A percentile compares a stretch with the other conserved stretches of the same genome.
These are phyloP conservation scores for Triops longicaudatus DNA, from an alignment of 1,140 invertebrate species.

Conservation along the genomic window DNA sequence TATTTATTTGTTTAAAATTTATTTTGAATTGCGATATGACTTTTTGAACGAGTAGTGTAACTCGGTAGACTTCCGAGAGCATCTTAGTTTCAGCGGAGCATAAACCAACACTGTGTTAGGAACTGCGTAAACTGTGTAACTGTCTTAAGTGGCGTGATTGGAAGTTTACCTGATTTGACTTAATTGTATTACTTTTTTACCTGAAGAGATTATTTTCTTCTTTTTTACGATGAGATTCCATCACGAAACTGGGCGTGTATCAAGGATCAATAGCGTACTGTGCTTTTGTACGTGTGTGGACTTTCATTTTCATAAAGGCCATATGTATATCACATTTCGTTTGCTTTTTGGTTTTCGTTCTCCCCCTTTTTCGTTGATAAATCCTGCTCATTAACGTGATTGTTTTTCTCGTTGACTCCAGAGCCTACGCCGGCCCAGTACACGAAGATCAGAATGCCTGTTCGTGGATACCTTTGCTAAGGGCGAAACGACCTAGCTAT, in stretches of 20 bases:
- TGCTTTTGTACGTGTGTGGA: background rate
- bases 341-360: background rate
- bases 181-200: too few relatives aligned
- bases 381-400: constrained; percentile 2
- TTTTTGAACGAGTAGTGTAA: too few relatives aligned
- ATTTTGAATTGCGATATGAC: too few relatives aligned
- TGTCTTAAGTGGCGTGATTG: too few relatives aligned
- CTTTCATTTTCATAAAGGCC: constrained; percentile 15
- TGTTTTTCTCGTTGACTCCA: background rate
- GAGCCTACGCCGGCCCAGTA: background rate
- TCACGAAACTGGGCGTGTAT: constrained; percentile 10
- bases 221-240: background rate
- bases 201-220: background rate
- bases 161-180: too few relatives aligned
- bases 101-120: too few relatives aligned
- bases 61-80: too few relatives aligned
- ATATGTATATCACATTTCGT: background rate
- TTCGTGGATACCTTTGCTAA: background rate
- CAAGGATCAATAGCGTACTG: background rate
- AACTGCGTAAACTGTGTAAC: too few relatives aligned
- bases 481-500: background rate
- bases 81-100: too few relatives aligned
- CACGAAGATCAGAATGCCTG: background rate
- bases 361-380: constrained; percentile 6
- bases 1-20: too few relatives aligned